Evolutionary conservation across 2,113 vertebrate species (phyloP).

Genomic region (Camelus dromedarius): DNA sequence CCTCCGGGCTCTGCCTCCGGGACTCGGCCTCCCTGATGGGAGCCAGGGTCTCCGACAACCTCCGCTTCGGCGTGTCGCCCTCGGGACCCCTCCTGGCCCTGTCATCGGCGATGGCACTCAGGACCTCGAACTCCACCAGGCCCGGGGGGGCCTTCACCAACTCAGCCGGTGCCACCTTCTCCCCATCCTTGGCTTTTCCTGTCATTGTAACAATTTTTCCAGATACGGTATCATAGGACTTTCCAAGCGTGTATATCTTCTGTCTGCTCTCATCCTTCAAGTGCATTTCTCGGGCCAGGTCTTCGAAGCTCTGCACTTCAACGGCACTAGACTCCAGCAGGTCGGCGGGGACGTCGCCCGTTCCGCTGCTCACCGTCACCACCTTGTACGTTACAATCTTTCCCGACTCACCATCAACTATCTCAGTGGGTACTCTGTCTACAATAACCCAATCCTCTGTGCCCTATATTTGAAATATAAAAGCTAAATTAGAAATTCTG

Average conservation of each 20-base stretch:
- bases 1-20: slow-evolving; percentile 86
- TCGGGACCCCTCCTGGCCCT: slow-evolving; percentile 87
- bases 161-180: slow-evolving; percentile 81
- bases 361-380: slow-evolving; percentile 90
- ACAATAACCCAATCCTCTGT: slow-evolving; percentile 93
- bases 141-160: slow-evolving; percentile 84
- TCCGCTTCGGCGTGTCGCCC: slow-evolving; percentile 82
- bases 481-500: slow-evolving; percentile 90
- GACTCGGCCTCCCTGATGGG: slow-evolving; percentile 91
- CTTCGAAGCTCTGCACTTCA: slow-evolving; percentile 90
- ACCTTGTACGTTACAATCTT: slow-evolving; percentile 90
- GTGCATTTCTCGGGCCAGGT: slow-evolving; percentile 90
- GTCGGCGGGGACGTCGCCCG: slow-evolving; percentile 86
- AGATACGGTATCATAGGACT: slow-evolving; percentile 91
- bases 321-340: slow-evolving; percentile 85
- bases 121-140: slow-evolving; percentile 90
- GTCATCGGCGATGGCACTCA: slow-evolving; percentile 86
- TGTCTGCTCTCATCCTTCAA: slow-evolving; percentile 89
- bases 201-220: slow-evolving; percentile 93
- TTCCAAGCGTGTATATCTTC: slow-evolving; percentile 92
- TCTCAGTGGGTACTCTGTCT: slow-evolving; percentile 94
- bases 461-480: slow-evolving; percentile 94
- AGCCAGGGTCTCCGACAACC: slow-evolving; percentile 86
- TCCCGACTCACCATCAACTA: slow-evolving; percentile 91
- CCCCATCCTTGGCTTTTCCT: slow-evolving; percentile 85